phyloP scores from a whole-genome alignment of 2,888 invertebrate genomes.

The Lampropteryx suffumata region DNA sequence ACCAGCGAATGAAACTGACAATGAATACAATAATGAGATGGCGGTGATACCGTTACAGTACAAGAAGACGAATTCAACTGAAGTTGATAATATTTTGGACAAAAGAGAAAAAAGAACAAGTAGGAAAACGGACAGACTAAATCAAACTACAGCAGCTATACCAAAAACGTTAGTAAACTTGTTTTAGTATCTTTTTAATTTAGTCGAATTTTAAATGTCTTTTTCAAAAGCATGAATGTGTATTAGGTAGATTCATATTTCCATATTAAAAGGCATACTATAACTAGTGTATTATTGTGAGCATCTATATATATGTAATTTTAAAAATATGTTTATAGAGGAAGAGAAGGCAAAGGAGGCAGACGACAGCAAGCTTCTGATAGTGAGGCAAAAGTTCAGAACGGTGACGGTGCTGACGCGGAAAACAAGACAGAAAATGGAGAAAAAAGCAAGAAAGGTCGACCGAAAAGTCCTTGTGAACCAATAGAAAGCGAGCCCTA shows the following conservation, averaged over 20 bases:
- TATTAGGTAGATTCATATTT: no score
- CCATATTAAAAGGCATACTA: no score
- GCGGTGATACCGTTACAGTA: constrained; percentile 65
- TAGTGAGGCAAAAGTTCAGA: constrained; percentile 47
- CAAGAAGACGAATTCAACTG: constrained; percentile 70
- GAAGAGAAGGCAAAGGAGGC: constrained; percentile 72
- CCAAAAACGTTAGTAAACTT: constrained; percentile 72
- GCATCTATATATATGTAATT: neutral
- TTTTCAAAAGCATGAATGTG: no score
- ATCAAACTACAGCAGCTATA: constrained; percentile 76
- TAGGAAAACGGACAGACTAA: constrained; percentile 75
- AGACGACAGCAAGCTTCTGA: constrained; percentile 55
- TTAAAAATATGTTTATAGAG: constrained; percentile 45
- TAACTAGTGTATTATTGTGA: no score
- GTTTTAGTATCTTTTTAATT: neutral
- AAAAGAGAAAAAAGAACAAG: constrained; percentile 77
- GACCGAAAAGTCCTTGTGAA: constrained; percentile 86
- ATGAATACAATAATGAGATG: constrained; percentile 51
- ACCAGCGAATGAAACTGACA: constrained; percentile 37
- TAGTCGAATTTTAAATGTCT: neutral
- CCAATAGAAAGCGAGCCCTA: constrained; percentile 85
- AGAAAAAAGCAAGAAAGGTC: constrained; percentile 69
- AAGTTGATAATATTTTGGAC: constrained; percentile 62
- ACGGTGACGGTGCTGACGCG: constrained; percentile 36
- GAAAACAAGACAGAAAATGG: constrained; percentile 50